Evolutionary conservation across 2,113 vertebrate species (phyloP).

Genomic region (Ibidorhyncha struthersii): DNA sequence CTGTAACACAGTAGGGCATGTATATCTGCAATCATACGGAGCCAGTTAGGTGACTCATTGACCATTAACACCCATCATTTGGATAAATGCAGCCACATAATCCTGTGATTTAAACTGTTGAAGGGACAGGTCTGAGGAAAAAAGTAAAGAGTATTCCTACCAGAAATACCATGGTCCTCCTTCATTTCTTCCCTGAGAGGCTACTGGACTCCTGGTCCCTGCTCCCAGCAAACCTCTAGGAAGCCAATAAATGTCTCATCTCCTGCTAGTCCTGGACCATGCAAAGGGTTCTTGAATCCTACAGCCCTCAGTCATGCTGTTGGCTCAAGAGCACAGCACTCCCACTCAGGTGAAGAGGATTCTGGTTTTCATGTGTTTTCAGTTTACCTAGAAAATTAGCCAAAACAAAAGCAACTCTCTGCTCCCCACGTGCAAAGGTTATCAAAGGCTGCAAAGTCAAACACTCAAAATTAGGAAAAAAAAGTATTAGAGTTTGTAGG

Average conservation of each 20-base stretch:
- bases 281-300: neutral
- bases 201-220: neutral
- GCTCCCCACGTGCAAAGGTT: neutral
- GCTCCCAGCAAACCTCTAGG: neutral
- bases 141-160: neutral
- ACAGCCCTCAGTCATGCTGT: neutral
- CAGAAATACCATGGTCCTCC: neutral
- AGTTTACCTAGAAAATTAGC: neutral
- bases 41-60: conserved; percentile 36
- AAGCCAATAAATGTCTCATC: neutral
- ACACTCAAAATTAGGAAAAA: neutral
- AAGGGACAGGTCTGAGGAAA: neutral
- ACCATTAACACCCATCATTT: neutral
- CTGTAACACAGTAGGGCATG: neutral
- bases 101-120: neutral
- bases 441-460: neutral
- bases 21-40: neutral
- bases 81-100: neutral
- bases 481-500: neutral
- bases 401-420: neutral
- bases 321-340: neutral
- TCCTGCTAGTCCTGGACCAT: neutral
- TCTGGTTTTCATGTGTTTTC: neutral
- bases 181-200: neutral
- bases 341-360: neutral